Percentiles rank a stretch among this genome's conserved stretches.
phyloP scores from a whole-genome alignment of 2,888 invertebrate species.

The Polydrusus tereticollis region DNA sequence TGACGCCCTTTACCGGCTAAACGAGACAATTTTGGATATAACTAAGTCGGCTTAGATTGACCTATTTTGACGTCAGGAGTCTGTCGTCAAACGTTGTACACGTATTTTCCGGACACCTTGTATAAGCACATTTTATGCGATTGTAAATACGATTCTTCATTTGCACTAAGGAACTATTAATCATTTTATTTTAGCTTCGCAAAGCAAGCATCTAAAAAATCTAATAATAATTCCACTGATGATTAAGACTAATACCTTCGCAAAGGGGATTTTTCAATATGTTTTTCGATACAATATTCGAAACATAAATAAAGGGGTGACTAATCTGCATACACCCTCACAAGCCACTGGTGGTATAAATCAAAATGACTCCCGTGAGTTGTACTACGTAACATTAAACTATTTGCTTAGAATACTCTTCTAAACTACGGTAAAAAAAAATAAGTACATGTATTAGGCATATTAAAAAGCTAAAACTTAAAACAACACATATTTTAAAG shows the following conservation, averaged over 20 bases:
- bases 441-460: no score
- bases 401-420: not conserved
- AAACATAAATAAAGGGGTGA: conserved; percentile 38
- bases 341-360: conserved; percentile 43
- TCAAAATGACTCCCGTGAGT: conserved; percentile 22
- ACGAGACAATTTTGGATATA: no score
- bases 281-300: conserved; percentile 39
- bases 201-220: not conserved
- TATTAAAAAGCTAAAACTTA: no score
- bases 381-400: not conserved
- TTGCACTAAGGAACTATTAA: not conserved
- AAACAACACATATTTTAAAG: no score
- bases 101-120: no score
- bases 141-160: no score
- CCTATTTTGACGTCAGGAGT: no score
- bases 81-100: no score
- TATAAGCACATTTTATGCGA: no score
- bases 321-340: conserved; percentile 46
- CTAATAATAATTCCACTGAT: conserved; percentile 24
- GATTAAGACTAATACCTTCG: conserved; percentile 23
- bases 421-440: not conserved
- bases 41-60: no score
- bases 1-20: no score
- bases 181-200: not conserved
- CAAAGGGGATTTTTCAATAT: conserved; percentile 31